Percentiles rank a stretch among this genome's conserved stretches.
phyloP scores from a whole-genome alignment of 1,140 invertebrate species.

The Popillia japonica region DNA sequence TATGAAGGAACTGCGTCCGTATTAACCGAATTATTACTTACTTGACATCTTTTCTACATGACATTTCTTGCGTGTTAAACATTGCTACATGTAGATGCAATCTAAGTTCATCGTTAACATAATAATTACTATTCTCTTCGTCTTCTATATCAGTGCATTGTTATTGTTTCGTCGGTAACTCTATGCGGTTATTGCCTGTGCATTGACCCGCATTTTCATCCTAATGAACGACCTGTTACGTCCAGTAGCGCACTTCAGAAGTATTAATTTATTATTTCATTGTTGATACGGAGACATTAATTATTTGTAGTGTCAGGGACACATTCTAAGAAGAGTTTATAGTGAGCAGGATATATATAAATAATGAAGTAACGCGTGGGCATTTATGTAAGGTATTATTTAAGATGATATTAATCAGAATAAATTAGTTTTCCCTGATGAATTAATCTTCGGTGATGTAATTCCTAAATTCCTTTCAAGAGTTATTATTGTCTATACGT shows the following conservation, averaged over 20 bases:
- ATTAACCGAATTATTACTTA: neutral
- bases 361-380: neutral
- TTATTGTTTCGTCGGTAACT: neutral
- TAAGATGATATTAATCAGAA: neutral
- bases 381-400: slow-evolving; percentile 26
- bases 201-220: slow-evolving; percentile 19
- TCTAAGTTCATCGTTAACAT: neutral
- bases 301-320: slow-evolving; percentile 22
- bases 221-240: neutral
- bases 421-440: slow-evolving; percentile 8
- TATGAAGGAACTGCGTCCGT: neutral
- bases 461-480: neutral
- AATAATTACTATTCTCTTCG: neutral
- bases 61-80: slow-evolving; percentile 17
- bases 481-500: neutral
- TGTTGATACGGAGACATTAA: slow-evolving; percentile 16
- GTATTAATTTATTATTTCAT: slow-evolving; percentile 34
- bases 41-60: neutral
- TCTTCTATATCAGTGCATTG: neutral
- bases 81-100: neutral
- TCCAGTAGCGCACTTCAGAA: slow-evolving; percentile 21
- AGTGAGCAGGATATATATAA: neutral
- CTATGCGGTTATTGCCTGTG: neutral
- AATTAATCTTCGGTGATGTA: neutral
- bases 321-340: neutral